Conservation (phyloP, 2,113 vertebrate species). For the Oreotrochilus melanogaster region DNA sequence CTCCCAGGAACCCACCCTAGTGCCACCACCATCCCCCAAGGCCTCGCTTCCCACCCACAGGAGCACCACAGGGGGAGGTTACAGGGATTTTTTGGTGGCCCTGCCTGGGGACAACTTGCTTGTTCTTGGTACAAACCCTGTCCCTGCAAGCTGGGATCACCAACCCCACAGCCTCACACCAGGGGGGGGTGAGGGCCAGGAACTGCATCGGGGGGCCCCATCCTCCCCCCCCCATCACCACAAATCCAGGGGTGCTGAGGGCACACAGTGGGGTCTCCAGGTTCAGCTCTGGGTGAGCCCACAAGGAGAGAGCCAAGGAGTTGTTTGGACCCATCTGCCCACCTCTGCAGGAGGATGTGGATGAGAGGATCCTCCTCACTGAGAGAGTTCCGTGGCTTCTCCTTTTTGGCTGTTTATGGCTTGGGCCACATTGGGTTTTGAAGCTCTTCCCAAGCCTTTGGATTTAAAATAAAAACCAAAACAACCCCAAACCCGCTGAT, state of each 20-base stretch:
- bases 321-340: background rate
- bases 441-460: background rate
- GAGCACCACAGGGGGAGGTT: background rate
- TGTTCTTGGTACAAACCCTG: background rate
- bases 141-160: background rate
- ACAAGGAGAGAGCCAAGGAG: background rate
- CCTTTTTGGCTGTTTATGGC: background rate
- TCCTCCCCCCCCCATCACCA: fast-evolving
- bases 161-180: background rate
- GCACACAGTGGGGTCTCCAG: background rate
- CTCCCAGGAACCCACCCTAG: background rate
- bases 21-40: fast-evolving
- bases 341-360: background rate
- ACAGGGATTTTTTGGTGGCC: background rate
- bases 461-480: fast-evolving
- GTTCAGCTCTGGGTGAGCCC: background rate
- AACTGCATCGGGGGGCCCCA: fast-evolving
- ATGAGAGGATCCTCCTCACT: background rate
- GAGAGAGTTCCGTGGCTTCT: background rate
- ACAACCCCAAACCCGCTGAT: background rate
- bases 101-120: background rate
- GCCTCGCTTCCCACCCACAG: fast-evolving
- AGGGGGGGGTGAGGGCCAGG: fast-evolving
- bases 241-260: background rate
- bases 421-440: background rate